Base-by-base conservation (phyloP, 2,888 invertebrate genomes). In the Operophtera brumata region DNA sequence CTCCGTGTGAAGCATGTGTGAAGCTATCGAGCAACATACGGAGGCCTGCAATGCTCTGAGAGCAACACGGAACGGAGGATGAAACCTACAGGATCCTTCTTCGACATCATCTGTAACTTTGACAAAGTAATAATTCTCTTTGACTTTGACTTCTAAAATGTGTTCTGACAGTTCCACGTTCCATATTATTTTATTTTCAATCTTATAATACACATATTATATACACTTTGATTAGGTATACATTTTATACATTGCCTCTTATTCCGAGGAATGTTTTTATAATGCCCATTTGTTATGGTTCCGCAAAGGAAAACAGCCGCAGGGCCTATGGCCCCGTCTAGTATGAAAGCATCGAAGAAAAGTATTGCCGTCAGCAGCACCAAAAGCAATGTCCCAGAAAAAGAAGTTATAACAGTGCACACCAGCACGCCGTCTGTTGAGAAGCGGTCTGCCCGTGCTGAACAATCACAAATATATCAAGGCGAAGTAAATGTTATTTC, bases 401-500 rank as follows among this genome's bases (percentile, higher is more conserved):
- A 85, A 67, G 86, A 86, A 75, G 75, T 78, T 26, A 56, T 86
- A 32, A 80, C 78, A 13, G 82, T 88, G 9, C 85, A 84, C 55
- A 84, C 86, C 11, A 82, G 77, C 57, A 75, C 80, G 12, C 89
- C 89, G 14, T 62, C 74, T n/a, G 47, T 79, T 9, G 87, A 89
- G 65, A 75, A 69, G 40, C 75, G 75, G 14, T 71, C 77, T 12
- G 71, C 68, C 56, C 73, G 76, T 39, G 70, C 69, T 50, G 83
- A 84, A 67, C 78, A 86, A 62, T 78, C 73, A 59, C 88, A 87
- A 74, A 66, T 85, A 32, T 85, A 79, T 66, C 77, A 81, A 56
- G 89, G 87, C 51, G 80, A 82, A 54, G 78, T 90, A 12, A 88
- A 90, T 64, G 67, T 89, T 13, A 74, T 89, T 41, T 85, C 86